Evolutionary conservation across 2,888 invertebrate genomes (phyloP), one percentile per base, ranked within the genome.

Genomic region (Cistogaster globosa): DNA sequence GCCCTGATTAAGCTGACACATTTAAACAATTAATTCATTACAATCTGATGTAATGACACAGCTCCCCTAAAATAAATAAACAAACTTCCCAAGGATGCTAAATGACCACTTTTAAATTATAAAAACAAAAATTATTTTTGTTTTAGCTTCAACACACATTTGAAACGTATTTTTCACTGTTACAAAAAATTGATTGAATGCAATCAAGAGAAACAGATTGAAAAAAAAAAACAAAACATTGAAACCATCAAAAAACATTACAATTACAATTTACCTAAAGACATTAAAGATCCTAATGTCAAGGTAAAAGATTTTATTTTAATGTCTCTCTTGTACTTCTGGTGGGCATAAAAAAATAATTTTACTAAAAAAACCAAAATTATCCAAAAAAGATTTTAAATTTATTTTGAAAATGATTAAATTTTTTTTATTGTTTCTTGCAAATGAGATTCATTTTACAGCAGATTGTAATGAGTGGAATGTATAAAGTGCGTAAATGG

Each of bases 241-340:
- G 12, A 55, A 45, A 32, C 36, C 45, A 55, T n/a, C 8, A 67
- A 1, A 45, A 53, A 65, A 57, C n/a, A 55, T 26, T 42, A 62
- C 63, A 72, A 42, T 62, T 67, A 58, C 58, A 71, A 55, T 65
- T 71, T 58, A 48, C 32, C 0, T 5, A 32, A 32, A 32, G 32
- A 32, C 48, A 11, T 60, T 18, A 55, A 79, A 20, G 18, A n/a
- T 42, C 68, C 67, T 22, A 55, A 63, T 69, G 81, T 81, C 81
- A 81, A 81, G 81, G 75, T 69, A 51, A 69, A 55, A 63, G n/a
- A 45, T 12, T 69, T 68, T 16, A 75, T 36, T 58, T 57, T 22
- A 51, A 58, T 12, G 20, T 60, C 16, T 20, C 60, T 58, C 14
- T 20, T 42, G n/a, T 42, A 12, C 12, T 42, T 12, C 6, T 42